These are phyloP conservation scores for Aviceda subcristata DNA, from an alignment of 2,113 vertebrate species.

Conservation along the genomic window DNA sequence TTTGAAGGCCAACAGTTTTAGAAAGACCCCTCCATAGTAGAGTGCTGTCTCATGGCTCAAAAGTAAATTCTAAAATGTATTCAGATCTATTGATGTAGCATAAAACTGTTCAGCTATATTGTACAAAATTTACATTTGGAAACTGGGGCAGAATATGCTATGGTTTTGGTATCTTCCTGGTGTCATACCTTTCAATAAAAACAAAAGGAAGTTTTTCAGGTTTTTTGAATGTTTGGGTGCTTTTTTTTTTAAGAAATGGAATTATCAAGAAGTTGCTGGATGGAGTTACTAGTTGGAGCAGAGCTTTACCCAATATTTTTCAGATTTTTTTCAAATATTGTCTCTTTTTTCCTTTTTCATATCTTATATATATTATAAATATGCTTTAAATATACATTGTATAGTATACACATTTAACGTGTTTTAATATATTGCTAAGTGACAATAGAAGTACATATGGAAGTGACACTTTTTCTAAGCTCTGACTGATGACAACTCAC, in stretches of 20 bases:
- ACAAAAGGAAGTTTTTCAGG: neutral
- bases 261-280: neutral
- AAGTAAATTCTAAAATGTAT: neutral
- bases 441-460: neutral
- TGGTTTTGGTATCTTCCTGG: neutral
- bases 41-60: neutral
- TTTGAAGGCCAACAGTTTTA: neutral
- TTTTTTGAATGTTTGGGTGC: neutral
- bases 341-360: neutral
- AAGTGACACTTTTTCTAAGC: neutral
- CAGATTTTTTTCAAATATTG: neutral
- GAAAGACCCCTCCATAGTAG: neutral
- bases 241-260: neutral
- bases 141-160: neutral
- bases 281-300: neutral
- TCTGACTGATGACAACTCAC: neutral
- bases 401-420: rapidly evolving
- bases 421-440: neutral
- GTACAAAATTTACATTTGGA: neutral
- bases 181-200: neutral
- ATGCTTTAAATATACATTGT: neutral
- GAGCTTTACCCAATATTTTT: neutral
- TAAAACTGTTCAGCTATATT: neutral
- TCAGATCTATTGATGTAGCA: neutral
- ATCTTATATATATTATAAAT: neutral